Evolutionary conservation across 1,140 invertebrate species (phyloP), one percentile per base, ranked within the genome.

Genomic region (Delia radicum): DNA sequence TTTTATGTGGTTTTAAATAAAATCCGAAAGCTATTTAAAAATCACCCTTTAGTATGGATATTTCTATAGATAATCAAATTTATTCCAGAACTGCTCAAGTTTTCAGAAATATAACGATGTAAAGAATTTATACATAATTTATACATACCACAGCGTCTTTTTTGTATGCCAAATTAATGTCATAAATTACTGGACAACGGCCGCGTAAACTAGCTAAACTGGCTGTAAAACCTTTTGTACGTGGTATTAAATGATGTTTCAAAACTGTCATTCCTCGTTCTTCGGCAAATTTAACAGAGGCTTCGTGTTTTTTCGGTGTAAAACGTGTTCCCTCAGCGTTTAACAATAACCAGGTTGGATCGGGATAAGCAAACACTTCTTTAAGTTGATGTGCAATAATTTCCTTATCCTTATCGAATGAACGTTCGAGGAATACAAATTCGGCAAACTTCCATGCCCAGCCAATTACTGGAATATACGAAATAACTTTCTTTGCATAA

Each of bases 381-480:
- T 90, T 90, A 65, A 98, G 90, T 87, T 97, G 95, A 31, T 87
- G 87, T 72, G 91, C 90, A 78, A 98, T 95, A 61, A 92, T 93
- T 80, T 92, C 90, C 85, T 91, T 94, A 84, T 98, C 97, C 87
- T 96, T 95, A 26, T 96, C 93, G 90, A 93, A 98, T 79, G 93
- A 94, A 79, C 97, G 91, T 85, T 97, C 94, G 31, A 99, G 88
- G 87, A 98, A 98, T 75, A 98, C 93, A 87, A 93, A 94, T 86
- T 98, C 96, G 6, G 93, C 93, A 87, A 97, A 96, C 88, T 94
- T 94, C 96, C 96, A 98, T 76, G 93, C 92, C 96, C 96, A 99
- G 67, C 97, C 97, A 78, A 98, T 90, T 6, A 96, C 92, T n/a
- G 97, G 97, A 75, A 98, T 89, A 82, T 95, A 97, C 79, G 94